phyloP scores from a whole-genome alignment of 2,113 vertebrate genomes.

The Laticauda laticaudata region DNA sequence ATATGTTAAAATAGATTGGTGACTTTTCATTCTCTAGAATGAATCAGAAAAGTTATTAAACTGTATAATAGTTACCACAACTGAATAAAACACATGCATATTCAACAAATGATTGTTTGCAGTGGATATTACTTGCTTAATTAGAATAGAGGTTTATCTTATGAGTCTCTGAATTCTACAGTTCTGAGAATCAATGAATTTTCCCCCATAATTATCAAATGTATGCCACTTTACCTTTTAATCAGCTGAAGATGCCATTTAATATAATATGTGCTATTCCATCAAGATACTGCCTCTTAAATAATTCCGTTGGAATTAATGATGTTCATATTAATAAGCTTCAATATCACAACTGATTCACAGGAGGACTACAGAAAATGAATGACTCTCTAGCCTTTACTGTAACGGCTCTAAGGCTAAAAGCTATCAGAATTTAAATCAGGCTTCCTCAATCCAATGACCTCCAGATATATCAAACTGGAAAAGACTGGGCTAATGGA shows the following conservation, averaged over 20 bases:
- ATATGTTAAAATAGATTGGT: background rate
- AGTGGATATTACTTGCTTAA: background rate
- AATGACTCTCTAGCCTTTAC: background rate
- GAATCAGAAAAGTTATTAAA: background rate
- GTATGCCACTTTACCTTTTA: slow-evolving; percentile 27
- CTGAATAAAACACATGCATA: background rate
- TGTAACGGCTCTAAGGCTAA: background rate
- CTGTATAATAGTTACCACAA: background rate
- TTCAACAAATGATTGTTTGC: background rate
- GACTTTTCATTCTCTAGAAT: background rate
- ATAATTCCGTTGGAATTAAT: slow-evolving; percentile 23
- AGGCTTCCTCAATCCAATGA: background rate
- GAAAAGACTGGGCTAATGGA: background rate
- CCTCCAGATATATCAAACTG: background rate
- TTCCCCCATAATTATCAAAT: slow-evolving; percentile 12
- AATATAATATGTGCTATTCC: slow-evolving; percentile 23
- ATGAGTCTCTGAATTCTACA: background rate
- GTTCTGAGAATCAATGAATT: slow-evolving; percentile 17
- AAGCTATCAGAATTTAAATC: slow-evolving; percentile 9
- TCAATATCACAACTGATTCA: slow-evolving; percentile 15
- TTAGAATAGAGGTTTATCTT: background rate
- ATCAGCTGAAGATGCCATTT: slow-evolving; percentile 20
- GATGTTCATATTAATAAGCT: slow-evolving; percentile 10
- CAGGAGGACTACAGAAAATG: background rate
- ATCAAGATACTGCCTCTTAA: slow-evolving; percentile 17